Evolutionary conservation across 2,888 invertebrate species (phyloP), one percentile per base, ranked within the genome.

Genomic region (Aethes cnicana): DNA sequence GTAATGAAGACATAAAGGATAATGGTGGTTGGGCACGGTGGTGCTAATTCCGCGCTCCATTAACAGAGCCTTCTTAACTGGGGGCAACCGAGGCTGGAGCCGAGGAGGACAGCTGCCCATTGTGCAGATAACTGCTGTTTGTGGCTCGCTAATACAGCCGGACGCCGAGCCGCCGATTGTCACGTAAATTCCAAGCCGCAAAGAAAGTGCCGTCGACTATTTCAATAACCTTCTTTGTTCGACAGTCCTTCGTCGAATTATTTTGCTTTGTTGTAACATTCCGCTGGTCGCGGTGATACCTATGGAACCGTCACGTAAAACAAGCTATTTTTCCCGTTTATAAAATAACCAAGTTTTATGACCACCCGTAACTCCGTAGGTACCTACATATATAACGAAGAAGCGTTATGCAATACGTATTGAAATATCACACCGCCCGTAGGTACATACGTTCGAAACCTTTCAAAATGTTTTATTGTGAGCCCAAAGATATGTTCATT

Each of bases 1-100:
- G 72, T 81, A 77, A 82, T 77, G 74, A 79, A 80, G 76, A 76
- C 77, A 75, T 77, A 77, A 78, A 77, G 69, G 68, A 72, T 72
- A 75, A 70, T 72, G 62, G 65, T 58, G 66, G 68, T 69, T 69
- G 66, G 72, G 75, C 75, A 70, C 66, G 49, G 26, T 65, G 68
- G 73, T 74, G 84, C 77, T 83, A 84, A 83, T 83, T 79, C 74
- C 65, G 66, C 61, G 64, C 72, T 64, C 71, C 71, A 82, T 83
- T 82, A 83, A 81, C 82, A 74, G 65, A 57, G 63, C 61, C 60
- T 57, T 75, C 72, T 70, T 81, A 80, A 81, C 65, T 59, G 58
- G 64, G 65, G 68, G 64, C 68, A 65, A 70, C 64, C 67, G 62
- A 71, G 68, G 69, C 64, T 62, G 50, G 69, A 64, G n/a, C n/a